Conservation (phyloP, 1,140 invertebrate species). For the Araneus ventricosus region DNA sequence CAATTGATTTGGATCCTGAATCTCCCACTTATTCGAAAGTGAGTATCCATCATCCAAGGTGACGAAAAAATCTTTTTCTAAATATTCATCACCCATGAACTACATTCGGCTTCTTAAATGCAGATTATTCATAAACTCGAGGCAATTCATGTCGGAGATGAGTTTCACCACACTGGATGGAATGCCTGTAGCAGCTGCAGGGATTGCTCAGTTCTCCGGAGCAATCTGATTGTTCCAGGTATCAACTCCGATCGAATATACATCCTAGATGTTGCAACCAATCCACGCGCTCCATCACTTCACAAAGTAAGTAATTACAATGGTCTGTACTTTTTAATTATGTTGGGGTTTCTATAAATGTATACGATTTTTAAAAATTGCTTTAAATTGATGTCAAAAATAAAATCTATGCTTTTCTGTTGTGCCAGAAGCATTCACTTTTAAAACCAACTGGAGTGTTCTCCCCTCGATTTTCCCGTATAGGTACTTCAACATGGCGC, state of each 20-base stretch:
- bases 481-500: no score
- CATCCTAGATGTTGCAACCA: conserved; percentile 88
- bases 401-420: no score
- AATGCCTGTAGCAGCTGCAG: conserved; percentile 96
- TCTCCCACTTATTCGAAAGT: conserved; percentile 87
- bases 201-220: conserved; percentile 84
- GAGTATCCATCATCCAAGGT: background rate
- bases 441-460: no score
- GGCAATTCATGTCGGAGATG: conserved; percentile 90
- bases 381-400: no score
- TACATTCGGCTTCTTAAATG: conserved; percentile 1
- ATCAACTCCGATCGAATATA: conserved; percentile 92
- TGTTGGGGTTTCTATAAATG: no score
- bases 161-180: conserved; percentile 97
- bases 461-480: no score
- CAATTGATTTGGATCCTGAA: conserved; percentile 93
- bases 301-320: conserved; percentile 55
- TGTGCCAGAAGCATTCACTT: no score
- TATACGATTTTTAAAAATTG: no score
- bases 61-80: background rate
- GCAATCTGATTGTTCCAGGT: conserved; percentile 91
- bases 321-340: no score
- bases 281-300: conserved; percentile 84
- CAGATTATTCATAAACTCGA: conserved; percentile 93
- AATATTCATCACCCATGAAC: background rate